Conservation (phyloP, 2,113 vertebrate species). For the Cottus gobio region DNA sequence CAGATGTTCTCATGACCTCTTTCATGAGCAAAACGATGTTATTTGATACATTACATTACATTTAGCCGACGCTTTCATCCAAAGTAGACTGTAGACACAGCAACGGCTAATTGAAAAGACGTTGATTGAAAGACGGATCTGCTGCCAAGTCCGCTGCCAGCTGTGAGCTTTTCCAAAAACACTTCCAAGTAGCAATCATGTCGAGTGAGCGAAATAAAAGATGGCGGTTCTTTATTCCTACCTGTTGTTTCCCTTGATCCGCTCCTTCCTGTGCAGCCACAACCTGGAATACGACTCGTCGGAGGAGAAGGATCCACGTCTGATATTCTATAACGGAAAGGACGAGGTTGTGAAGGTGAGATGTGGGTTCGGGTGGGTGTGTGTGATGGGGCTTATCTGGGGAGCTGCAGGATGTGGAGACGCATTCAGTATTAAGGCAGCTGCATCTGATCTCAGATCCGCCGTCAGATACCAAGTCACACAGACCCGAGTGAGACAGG, state of each 20-base stretch:
- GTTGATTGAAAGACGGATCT: too few relatives aligned
- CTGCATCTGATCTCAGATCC: slow-evolving; percentile 37
- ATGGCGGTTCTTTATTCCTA: slow-evolving; percentile 19
- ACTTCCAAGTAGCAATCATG: slow-evolving; percentile 23
- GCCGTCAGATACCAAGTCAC: slow-evolving; percentile 27
- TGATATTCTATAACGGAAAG: slow-evolving; percentile 83
- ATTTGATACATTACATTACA: too few relatives aligned
- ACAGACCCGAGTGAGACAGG: slow-evolving; percentile 4
- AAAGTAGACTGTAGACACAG: too few relatives aligned
- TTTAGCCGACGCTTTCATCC: too few relatives aligned
- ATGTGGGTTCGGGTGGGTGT: background rate
- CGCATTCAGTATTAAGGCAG: slow-evolving; percentile 22
- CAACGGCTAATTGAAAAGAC: too few relatives aligned
- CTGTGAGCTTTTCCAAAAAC: slow-evolving; percentile 40
- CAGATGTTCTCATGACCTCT: slow-evolving; percentile 56
- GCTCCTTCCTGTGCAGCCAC: slow-evolving; percentile 69
- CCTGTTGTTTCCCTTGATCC: slow-evolving; percentile 74
- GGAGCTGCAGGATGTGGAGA: slow-evolving; percentile 12
- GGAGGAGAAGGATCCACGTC: slow-evolving; percentile 81
- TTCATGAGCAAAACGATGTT: slow-evolving; percentile 43
- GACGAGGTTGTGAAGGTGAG: slow-evolving; percentile 85
- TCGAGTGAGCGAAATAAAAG: slow-evolving; percentile 8
- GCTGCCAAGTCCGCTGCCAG: slow-evolving; percentile 37
- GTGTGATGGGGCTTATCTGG: slow-evolving; percentile 23
- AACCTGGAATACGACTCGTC: slow-evolving; percentile 85